Conservation (phyloP, 1,140 invertebrate genomes). For the Muscidifurax raptorellus region DNA sequence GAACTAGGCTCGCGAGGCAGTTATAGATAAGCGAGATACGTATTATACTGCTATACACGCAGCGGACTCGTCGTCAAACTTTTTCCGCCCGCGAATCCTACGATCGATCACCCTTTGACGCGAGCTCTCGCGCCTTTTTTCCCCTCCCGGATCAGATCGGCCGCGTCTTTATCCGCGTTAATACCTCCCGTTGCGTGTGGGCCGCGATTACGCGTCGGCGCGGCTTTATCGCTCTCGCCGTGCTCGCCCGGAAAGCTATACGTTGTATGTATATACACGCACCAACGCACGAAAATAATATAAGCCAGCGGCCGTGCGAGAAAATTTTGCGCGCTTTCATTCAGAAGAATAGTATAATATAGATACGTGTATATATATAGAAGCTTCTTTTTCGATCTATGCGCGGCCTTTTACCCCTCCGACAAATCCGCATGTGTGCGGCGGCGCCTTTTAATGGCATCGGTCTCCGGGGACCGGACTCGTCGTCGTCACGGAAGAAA, state of each 20-base stretch:
- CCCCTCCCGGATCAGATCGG: neutral
- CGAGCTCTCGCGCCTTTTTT: neutral
- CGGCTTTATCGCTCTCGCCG: neutral
- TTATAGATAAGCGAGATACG: too few species aligned
- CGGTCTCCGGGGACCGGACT: too few species aligned
- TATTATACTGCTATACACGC: neutral
- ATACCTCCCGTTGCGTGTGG: neutral
- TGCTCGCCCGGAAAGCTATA: neutral
- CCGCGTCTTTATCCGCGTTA: neutral
- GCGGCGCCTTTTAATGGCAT: too few species aligned
- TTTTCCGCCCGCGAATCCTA: neutral
- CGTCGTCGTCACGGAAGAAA: too few species aligned
- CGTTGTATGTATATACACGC: neutral
- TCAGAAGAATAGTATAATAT: neutral
- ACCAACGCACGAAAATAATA: neutral
- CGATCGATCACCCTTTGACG: neutral
- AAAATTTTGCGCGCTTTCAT: neutral
- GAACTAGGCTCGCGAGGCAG: too few species aligned
- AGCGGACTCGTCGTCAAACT: neutral
- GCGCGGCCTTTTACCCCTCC: too few species aligned
- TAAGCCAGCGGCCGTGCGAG: neutral
- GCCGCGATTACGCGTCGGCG: neutral
- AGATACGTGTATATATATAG: neutral
- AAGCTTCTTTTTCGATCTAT: neutral
- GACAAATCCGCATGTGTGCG: too few species aligned